Conservation (phyloP, 2,888 invertebrate species). For the Cancer borealis region DNA sequence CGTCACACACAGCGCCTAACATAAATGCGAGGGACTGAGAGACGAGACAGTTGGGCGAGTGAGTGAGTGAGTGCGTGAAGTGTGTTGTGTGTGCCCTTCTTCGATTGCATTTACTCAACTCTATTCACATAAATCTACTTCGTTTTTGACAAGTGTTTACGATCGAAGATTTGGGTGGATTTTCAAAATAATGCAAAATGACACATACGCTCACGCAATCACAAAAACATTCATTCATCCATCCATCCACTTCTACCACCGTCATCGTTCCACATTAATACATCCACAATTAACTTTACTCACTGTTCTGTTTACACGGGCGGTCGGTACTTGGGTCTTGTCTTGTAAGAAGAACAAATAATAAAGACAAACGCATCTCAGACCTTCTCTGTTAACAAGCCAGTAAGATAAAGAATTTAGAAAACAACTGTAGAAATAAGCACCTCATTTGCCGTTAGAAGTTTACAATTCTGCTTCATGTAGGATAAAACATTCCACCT, state of each 20-base stretch:
- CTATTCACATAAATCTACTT: neutral
- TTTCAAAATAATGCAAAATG: neutral
- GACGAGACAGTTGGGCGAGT: neutral
- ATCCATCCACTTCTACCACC: neutral
- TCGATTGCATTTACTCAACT: conserved; percentile 3
- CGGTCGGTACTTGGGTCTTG: too few relatives aligned
- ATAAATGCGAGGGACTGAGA: neutral
- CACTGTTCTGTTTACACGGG: neutral
- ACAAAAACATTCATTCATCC: neutral
- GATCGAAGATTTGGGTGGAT: neutral
- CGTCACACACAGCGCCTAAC: neutral
- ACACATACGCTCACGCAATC: neutral
- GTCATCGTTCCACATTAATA: neutral
- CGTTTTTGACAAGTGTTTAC: neutral
- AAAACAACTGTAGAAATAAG: neutral
- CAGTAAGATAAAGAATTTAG: neutral
- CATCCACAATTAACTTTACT: neutral
- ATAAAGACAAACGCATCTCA: too few relatives aligned
- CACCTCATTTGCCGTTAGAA: neutral
- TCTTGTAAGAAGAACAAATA: too few relatives aligned
- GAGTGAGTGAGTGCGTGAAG: neutral
- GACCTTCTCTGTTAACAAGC: neutral
- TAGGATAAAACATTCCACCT: neutral
- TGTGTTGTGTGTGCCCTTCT: neutral
- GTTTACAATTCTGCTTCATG: neutral